Evolutionary conservation across 2,888 invertebrate genomes (phyloP).

Genomic region (Pteria penguin): DNA sequence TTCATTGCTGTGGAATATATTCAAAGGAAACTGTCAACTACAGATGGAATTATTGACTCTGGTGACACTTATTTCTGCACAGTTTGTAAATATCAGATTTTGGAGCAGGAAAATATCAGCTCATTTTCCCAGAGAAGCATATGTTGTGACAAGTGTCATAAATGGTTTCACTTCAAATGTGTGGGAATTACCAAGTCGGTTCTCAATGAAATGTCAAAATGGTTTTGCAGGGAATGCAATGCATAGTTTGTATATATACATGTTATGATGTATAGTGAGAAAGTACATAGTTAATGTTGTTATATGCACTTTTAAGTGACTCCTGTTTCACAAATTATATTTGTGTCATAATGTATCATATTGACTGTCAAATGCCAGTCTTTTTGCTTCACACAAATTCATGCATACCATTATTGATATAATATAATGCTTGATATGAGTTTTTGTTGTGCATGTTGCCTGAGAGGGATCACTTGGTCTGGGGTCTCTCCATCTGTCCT

Average conservation of each 20-base stretch:
- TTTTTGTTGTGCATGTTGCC: too few relatives aligned
- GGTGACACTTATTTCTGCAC: slow-evolving; percentile 1
- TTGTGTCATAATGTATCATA: too few relatives aligned
- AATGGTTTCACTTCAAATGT: slow-evolving; percentile 2
- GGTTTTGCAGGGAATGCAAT: background rate
- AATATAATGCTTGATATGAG: too few relatives aligned
- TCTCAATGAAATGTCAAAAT: background rate
- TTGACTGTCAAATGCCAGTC: too few relatives aligned
- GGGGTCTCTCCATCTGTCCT: too few relatives aligned
- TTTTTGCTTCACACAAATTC: too few relatives aligned
- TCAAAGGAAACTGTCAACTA: background rate
- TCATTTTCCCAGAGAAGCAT: background rate
- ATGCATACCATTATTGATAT: too few relatives aligned
- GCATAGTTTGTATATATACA: background rate
- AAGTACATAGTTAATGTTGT: background rate
- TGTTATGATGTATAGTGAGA: background rate
- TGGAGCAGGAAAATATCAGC: background rate
- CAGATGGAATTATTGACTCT: background rate
- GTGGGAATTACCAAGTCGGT: background rate
- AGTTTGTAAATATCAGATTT: background rate
- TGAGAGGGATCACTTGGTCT: too few relatives aligned
- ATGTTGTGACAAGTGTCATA: background rate
- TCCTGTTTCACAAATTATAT: too few relatives aligned
- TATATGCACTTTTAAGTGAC: too few relatives aligned
- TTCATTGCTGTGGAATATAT: background rate